These are phyloP conservation scores for Heterodera filipjevi DNA, from an alignment of 2,888 invertebrate genomes.

Conservation along the genomic window DNA sequence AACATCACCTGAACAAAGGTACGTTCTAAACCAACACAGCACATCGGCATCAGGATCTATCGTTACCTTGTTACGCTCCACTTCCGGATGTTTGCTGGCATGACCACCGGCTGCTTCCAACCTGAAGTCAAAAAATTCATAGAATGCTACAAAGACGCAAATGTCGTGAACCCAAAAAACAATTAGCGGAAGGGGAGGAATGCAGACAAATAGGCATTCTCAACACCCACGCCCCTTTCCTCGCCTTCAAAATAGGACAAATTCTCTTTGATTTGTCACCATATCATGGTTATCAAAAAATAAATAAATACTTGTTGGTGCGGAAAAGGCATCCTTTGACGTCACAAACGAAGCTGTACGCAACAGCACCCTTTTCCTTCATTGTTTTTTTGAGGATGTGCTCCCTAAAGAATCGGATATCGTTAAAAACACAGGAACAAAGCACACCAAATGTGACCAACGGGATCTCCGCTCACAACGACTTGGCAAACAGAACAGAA, in stretches of 20 bases:
- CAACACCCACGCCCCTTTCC: too few species aligned
- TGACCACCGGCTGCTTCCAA: not conserved
- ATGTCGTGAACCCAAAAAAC: too few species aligned
- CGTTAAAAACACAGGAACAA: not conserved
- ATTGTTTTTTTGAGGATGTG: not conserved
- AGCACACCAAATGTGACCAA: not conserved
- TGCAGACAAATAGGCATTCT: too few species aligned
- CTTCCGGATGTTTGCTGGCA: not conserved
- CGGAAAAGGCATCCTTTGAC: not conserved
- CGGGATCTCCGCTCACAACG: not conserved
- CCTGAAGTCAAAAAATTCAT: not conserved
- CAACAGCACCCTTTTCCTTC: not conserved
- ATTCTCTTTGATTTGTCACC: too few species aligned
- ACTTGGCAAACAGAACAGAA: not conserved
- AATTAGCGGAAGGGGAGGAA: too few species aligned
- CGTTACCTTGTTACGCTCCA: conserved; percentile 2
- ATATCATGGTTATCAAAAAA: too few species aligned
- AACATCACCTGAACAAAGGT: not conserved
- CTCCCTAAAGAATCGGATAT: not conserved
- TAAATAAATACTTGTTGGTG: not conserved
- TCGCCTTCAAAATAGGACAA: too few species aligned
- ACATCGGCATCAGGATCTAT: too few species aligned
- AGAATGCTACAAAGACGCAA: too few species aligned
- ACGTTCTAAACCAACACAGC: too few species aligned
- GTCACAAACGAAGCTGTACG: not conserved